Evolutionary conservation across 2,113 vertebrate species (phyloP).

Genomic region (Plecturocebus donacophilus): DNA sequence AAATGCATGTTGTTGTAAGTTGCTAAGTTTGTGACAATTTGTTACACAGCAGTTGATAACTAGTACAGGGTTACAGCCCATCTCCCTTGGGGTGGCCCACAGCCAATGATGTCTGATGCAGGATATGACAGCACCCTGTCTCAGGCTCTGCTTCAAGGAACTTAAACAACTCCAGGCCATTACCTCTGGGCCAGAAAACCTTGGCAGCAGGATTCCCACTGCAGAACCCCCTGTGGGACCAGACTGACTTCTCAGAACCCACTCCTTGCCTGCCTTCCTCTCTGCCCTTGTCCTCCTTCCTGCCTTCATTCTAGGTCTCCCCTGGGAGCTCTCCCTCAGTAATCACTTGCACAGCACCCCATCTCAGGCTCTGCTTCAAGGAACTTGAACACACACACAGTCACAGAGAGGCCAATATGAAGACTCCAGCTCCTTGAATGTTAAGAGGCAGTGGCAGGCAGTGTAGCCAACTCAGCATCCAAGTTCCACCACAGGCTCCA

Average conservation of each 20-base stretch:
- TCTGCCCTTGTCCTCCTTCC: not conserved
- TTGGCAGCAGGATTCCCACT: not conserved
- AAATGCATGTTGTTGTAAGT: not conserved
- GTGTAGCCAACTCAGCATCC: not conserved
- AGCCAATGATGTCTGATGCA: not conserved
- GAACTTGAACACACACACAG: not conserved
- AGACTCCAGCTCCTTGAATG: not conserved
- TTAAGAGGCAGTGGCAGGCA: fast-evolving
- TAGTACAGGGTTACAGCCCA: not conserved
- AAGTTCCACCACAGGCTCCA: not conserved
- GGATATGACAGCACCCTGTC: not conserved
- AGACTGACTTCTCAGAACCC: not conserved
- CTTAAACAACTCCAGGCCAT: too few relatives aligned
- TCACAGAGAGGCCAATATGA: not conserved
- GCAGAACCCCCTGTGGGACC: not conserved
- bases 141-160: too few relatives aligned
- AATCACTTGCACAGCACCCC: not conserved
- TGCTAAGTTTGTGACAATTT: not conserved
- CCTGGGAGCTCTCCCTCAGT: not conserved
- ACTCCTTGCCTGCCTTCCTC: not conserved
- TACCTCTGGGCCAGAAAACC: not conserved
- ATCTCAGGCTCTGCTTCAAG: not conserved
- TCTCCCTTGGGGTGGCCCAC: not conserved
- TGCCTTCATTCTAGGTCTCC: too few relatives aligned
- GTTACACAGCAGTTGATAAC: not conserved